These are phyloP conservation scores for Gopherus flavomarginatus DNA, from an alignment of 2,113 vertebrate species.

Conservation along the genomic window DNA sequence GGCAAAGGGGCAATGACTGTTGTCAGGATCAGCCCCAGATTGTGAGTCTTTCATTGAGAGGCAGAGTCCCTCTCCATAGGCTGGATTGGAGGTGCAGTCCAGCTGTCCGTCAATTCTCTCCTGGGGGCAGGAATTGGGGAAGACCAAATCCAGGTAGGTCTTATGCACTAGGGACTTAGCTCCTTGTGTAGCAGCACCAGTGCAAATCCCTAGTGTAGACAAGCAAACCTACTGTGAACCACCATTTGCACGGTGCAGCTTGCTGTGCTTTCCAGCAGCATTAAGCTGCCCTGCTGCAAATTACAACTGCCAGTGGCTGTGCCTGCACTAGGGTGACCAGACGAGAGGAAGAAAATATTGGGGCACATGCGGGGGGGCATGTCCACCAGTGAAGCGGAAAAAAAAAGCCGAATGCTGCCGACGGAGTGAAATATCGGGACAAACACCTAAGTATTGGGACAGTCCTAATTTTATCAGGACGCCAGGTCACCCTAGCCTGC, in stretches of 20 bases:
- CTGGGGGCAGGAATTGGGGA: neutral
- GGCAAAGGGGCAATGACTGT: neutral
- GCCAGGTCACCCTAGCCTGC: neutral
- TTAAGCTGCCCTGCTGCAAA: neutral
- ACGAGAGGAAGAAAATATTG: too few species aligned
- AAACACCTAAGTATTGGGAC: too few species aligned
- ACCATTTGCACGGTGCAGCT: fast-evolving
- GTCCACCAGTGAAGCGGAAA: too few species aligned
- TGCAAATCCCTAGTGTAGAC: neutral
- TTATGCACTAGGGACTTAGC: neutral
- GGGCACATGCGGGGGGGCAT: too few species aligned
- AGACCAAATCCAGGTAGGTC: neutral
- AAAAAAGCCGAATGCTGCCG: too few species aligned
- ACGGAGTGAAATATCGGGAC: too few species aligned
- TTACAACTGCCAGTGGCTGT: neutral
- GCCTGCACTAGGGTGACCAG: neutral
- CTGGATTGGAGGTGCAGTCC: fast-evolving
- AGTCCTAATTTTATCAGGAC: too few species aligned
- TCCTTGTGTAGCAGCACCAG: too few species aligned
- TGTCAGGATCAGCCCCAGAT: fast-evolving
- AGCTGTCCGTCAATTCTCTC: neutral
- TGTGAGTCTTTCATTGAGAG: neutral
- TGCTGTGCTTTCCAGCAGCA: neutral
- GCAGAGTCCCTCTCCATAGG: fast-evolving
- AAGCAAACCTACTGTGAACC: neutral